A percentile compares a stretch with the other conserved stretches of the same genome.
Conservation (phyloP, 2,797 vertebrate genomes). For the Semotilus atromaculatus region DNA sequence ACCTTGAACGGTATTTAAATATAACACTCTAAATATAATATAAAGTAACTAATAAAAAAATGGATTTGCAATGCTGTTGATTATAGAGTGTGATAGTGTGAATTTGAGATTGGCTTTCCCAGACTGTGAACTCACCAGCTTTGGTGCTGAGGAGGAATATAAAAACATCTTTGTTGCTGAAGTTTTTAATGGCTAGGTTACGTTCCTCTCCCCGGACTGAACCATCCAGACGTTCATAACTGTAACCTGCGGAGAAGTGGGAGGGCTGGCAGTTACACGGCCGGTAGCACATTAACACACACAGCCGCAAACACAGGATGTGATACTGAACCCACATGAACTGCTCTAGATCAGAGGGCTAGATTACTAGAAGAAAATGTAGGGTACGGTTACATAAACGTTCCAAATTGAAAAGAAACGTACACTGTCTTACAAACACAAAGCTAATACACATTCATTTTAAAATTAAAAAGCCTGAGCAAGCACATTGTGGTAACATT, state of each 20-base stretch:
- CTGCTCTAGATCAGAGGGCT: conserved; percentile 46
- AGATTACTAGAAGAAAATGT: conserved; percentile 27
- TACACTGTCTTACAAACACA: background rate
- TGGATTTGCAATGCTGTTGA: background rate
- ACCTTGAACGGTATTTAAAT: background rate
- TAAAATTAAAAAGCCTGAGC: background rate
- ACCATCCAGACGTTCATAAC: conserved; percentile 93
- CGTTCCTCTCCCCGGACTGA: conserved; percentile 91
- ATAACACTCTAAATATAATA: background rate
- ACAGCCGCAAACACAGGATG: conserved; percentile 53
- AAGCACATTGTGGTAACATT: background rate
- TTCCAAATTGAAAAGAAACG: conserved; percentile 3
- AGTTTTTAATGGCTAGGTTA: conserved; percentile 91
- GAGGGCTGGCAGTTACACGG: background rate
- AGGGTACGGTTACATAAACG: background rate
- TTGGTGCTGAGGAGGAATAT: conserved; percentile 92
- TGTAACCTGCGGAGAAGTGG: conserved; percentile 80
- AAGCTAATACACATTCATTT: conserved; percentile 1
- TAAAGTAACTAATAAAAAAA: background rate
- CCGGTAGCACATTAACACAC: background rate
- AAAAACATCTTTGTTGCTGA: conserved; percentile 87
- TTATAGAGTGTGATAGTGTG: background rate
- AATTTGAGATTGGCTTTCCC: background rate
- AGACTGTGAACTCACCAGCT: conserved; percentile 80
- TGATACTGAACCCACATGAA: conserved; percentile 45